Conservation (phyloP, 1,140 invertebrate genomes). For the Prorops nasuta region DNA sequence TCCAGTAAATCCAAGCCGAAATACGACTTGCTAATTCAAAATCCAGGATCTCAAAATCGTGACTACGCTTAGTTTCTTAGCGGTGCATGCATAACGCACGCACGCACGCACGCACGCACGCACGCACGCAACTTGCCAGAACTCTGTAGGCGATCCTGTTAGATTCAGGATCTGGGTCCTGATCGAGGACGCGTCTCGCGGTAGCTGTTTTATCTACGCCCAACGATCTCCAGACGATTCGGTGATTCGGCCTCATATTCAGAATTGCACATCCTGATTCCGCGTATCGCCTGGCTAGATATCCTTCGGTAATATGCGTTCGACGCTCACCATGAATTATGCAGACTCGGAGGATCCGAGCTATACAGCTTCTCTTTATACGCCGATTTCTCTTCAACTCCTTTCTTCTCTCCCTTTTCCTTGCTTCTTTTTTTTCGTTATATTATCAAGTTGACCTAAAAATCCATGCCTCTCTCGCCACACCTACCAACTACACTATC, state of each 20-base stretch:
- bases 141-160: too few species aligned
- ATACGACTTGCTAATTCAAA: too few species aligned
- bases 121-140: too few species aligned
- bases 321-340: slow-evolving; percentile 35
- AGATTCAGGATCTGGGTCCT: slow-evolving; percentile 17
- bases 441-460: slow-evolving; percentile 41
- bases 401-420: slow-evolving; percentile 5
- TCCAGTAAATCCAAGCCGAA: too few species aligned
- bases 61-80: too few species aligned
- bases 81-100: too few species aligned
- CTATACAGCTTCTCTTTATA: slow-evolving; percentile 32
- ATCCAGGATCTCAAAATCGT: too few species aligned
- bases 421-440: not conserved
- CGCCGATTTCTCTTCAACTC: slow-evolving; percentile 27
- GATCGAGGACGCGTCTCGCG: not conserved
- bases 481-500: too few species aligned
- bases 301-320: slow-evolving; percentile 37
- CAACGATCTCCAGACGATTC: slow-evolving; percentile 36
- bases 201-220: slow-evolving; percentile 22
- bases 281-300: not conserved
- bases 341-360: slow-evolving; percentile 30
- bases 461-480: too few species aligned
- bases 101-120: too few species aligned
- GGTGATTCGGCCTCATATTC: slow-evolving; percentile 34
- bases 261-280: slow-evolving; percentile 21